Percentiles rank a stretch among this genome's conserved stretches.
Conservation (phyloP, 2,888 invertebrate genomes). For the Zele albiditarsus region DNA sequence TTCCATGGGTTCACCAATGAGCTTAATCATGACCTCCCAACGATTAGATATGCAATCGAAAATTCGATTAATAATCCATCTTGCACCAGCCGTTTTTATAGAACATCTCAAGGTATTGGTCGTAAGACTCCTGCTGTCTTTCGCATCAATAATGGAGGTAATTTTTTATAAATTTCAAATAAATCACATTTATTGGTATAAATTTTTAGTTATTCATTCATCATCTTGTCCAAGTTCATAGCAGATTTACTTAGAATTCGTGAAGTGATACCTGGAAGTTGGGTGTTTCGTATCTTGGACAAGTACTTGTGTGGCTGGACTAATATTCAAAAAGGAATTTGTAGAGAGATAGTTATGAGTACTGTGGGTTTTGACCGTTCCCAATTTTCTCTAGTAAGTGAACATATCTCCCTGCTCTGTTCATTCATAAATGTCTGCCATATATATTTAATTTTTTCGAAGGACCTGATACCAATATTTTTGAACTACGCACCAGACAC, state of each 20-base stretch:
- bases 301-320: background rate
- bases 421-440: conserved; percentile 67
- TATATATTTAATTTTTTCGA: background rate
- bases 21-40: conserved; percentile 80
- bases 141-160: background rate
- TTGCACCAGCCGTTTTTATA: conserved; percentile 80
- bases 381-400: background rate
- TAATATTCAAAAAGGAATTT: background rate
- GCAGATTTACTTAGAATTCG: background rate
- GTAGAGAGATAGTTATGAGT: background rate
- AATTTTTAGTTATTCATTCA: conserved; percentile 52
- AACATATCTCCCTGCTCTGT: conserved; percentile 81
- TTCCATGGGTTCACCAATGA: conserved; percentile 83
- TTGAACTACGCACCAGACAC: conserved; percentile 83
- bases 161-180: conserved; percentile 37
- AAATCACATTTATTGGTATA: conserved; percentile 42
- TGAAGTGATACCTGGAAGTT: background rate
- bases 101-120: conserved; percentile 70
- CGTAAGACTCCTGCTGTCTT: background rate
- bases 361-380: conserved; percentile 49
- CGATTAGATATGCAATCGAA: conserved; percentile 81
- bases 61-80: conserved; percentile 79
- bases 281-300: background rate
- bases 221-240: background rate
- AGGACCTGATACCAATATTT: conserved; percentile 80